phyloP scores from a whole-genome alignment of 2,888 invertebrate species.

The Steinernema scapterisci region DNA sequence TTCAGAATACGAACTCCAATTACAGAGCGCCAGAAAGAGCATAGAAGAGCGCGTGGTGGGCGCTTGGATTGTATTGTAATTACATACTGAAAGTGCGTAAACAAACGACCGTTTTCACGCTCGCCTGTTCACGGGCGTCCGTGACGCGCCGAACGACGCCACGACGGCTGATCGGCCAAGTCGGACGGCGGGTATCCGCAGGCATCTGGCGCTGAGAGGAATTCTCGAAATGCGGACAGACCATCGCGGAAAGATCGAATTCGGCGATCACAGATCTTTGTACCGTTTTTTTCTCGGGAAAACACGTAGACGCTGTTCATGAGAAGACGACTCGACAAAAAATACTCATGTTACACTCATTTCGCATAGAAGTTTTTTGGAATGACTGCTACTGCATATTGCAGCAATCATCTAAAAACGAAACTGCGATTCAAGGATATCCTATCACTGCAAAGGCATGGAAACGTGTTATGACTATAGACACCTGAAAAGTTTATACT shows the following conservation, averaged over 20 bases:
- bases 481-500: no score
- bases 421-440: no score
- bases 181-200: not conserved
- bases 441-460: no score
- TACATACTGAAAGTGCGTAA: conserved; percentile 16
- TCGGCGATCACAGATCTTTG: conserved; percentile 22
- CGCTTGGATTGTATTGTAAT: not conserved
- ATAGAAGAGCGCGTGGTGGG: conserved; percentile 16
- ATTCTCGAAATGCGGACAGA: conserved; percentile 20
- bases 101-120: conserved; percentile 29
- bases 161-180: conserved; percentile 26
- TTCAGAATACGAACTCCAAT: conserved; percentile 26
- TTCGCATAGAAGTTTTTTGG: no score
- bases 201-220: not conserved
- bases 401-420: no score
- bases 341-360: no score
- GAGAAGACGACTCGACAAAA: no score
- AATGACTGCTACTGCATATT: no score
- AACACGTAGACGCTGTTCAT: not conserved
- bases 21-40: not conserved
- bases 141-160: conserved; percentile 16
- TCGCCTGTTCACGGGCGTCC: not conserved
- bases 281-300: not conserved
- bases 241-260: not conserved
- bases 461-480: no score